Evolutionary conservation across 1,140 invertebrate genomes (phyloP).

Genomic region (Lepidurus apus): DNA sequence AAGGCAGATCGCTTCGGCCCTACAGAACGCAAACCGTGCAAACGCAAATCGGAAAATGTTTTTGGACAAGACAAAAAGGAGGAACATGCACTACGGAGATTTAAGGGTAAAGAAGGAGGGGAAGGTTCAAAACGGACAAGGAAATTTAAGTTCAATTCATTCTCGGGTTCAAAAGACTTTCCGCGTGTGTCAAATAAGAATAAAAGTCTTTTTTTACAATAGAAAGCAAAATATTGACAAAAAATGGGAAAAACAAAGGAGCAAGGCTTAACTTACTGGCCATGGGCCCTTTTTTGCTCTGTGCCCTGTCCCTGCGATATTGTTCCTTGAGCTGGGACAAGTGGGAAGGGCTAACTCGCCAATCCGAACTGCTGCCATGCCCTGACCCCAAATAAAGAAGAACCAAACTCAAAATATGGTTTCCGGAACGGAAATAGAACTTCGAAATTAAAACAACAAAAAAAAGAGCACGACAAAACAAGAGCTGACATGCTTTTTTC

Average conservation of each 20-base stretch:
- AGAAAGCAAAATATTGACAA: conserved; percentile 20
- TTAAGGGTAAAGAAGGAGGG: neutral
- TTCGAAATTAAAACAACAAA: conserved; percentile 5
- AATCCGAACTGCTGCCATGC: conserved; percentile 40
- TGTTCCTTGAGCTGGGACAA: conserved; percentile 50
- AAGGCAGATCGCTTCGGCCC: conserved; percentile 48
- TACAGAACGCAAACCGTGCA: conserved; percentile 36
- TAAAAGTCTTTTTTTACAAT: neutral
- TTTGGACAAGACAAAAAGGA: neutral
- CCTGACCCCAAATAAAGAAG: conserved; percentile 23
- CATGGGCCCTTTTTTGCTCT: conserved; percentile 44
- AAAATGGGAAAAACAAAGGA: conserved; percentile 29
- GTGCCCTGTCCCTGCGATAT: conserved; percentile 48
- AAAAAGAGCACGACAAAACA: conserved; percentile 5
- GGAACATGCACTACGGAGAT: neutral
- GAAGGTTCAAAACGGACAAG: neutral
- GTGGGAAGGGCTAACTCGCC: conserved; percentile 47
- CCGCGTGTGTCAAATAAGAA: neutral
- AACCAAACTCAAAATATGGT: neutral
- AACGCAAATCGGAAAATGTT: conserved; percentile 28
- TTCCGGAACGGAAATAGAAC: conserved; percentile 4
- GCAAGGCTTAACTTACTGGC: conserved; percentile 38
- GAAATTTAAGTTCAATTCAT: neutral
- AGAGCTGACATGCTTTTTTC: neutral
- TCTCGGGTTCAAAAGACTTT: neutral